These are phyloP conservation scores for Dinocampus coccinellae DNA, from an alignment of 2,888 invertebrate genomes.

Conservation along the genomic window DNA sequence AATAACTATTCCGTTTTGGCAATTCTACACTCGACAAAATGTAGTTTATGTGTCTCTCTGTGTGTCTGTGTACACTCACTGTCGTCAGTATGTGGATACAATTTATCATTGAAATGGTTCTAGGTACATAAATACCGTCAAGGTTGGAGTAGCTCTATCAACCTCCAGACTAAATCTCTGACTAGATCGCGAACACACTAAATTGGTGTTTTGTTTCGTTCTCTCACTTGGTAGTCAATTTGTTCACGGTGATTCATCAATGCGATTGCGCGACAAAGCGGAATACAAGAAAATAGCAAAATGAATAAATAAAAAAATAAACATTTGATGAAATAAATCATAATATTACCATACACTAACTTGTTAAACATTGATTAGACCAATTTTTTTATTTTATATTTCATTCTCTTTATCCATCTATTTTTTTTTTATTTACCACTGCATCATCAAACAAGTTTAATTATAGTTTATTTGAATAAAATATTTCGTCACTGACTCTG, in stretches of 20 bases:
- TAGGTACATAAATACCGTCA: not conserved
- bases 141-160: not conserved
- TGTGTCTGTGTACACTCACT: not conserved
- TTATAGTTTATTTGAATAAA: not conserved
- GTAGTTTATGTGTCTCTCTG: not conserved
- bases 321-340: conserved; percentile 10
- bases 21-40: not conserved
- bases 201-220: not conserved
- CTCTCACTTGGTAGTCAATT: not conserved
- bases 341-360: not conserved
- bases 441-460: not conserved
- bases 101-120: not conserved
- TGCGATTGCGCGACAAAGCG: conserved; percentile 4
- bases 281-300: not conserved
- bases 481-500: not conserved
- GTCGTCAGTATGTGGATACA: not conserved
- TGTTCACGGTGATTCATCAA: conserved; percentile 10
- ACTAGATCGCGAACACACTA: conserved; percentile 4
- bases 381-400: too few species aligned
- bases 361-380: not conserved
- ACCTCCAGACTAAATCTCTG: not conserved
- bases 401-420: not conserved
- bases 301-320: not conserved
- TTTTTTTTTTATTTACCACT: not conserved
- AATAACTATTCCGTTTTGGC: not conserved